phyloP scores from a whole-genome alignment of 2,888 invertebrate species.

The Agonum fuliginosum region DNA sequence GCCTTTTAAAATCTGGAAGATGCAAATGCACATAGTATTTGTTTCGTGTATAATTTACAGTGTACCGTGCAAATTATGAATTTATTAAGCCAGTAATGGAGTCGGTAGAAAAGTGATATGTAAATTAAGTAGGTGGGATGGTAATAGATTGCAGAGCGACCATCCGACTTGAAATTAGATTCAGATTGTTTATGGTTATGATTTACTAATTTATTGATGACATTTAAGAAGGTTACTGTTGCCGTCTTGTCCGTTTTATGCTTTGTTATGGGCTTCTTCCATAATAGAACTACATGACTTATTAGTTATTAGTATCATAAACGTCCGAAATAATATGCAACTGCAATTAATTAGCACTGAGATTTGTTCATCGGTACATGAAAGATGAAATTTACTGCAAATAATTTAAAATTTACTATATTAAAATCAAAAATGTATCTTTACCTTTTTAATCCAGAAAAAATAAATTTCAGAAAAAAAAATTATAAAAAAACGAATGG shows the following conservation, averaged over 20 bases:
- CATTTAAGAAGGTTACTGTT: conserved; percentile 44
- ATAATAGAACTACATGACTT: neutral
- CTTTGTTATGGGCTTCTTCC: conserved; percentile 6
- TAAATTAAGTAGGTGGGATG: conserved; percentile 46
- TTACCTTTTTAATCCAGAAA: no score
- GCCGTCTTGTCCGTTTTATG: neutral
- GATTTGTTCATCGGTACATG: no score
- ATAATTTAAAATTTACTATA: no score
- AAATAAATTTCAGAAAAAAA: no score
- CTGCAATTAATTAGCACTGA: no score
- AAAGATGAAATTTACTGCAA: no score
- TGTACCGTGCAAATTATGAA: conserved; percentile 30
- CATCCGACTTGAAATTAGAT: conserved; percentile 30
- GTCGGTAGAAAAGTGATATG: conserved; percentile 44
- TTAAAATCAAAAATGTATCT: no score
- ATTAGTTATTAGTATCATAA: neutral
- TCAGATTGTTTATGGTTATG: conserved; percentile 41
- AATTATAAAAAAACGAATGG: no score
- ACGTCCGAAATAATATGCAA: conserved; percentile 8
- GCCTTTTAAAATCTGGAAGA: no score
- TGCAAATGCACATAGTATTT: conserved; percentile 27
- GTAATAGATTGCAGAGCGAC: conserved; percentile 23
- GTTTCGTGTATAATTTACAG: conserved; percentile 44
- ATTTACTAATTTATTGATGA: conserved; percentile 42
- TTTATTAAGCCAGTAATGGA: conserved; percentile 37